These are phyloP conservation scores for Microctonus aethiopoides DNA, from an alignment of 2,888 invertebrate genomes.

Conservation along the genomic window DNA sequence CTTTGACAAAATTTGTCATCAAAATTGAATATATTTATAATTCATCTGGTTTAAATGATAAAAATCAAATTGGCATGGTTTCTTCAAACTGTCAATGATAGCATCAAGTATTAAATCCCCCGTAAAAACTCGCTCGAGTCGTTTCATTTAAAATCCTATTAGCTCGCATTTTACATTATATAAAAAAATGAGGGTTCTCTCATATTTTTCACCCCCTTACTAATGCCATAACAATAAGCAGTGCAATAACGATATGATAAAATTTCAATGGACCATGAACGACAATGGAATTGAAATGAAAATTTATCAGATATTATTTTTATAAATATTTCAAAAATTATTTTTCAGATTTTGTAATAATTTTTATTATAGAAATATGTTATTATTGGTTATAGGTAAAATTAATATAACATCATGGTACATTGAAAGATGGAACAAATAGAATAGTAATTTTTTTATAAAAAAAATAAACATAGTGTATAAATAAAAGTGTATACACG, in stretches of 20 bases:
- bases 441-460: too few species aligned
- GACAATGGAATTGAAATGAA: not conserved
- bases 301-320: not conserved
- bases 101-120: slow-evolving; percentile 49
- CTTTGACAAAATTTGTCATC: not conserved
- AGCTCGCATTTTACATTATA: slow-evolving; percentile 44
- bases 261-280: not conserved
- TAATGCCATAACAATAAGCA: slow-evolving; percentile 41
- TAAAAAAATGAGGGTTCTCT: slow-evolving; percentile 22
- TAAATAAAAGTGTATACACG: slow-evolving; percentile 1
- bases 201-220: slow-evolving; percentile 1
- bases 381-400: too few species aligned
- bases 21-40: not conserved
- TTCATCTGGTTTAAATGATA: slow-evolving; percentile 31
- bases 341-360: too few species aligned
- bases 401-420: too few species aligned
- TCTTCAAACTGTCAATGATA: slow-evolving; percentile 37
- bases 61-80: slow-evolving; percentile 37
- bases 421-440: too few species aligned
- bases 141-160: slow-evolving; percentile 52
- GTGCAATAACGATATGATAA: slow-evolving; percentile 1
- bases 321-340: not conserved
- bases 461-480: not conserved
- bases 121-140: slow-evolving; percentile 47
- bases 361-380: too few species aligned